Evolutionary conservation across 2,888 invertebrate species (phyloP), one percentile per base, ranked within the genome.

Genomic region (Rhagonycha fulva): DNA sequence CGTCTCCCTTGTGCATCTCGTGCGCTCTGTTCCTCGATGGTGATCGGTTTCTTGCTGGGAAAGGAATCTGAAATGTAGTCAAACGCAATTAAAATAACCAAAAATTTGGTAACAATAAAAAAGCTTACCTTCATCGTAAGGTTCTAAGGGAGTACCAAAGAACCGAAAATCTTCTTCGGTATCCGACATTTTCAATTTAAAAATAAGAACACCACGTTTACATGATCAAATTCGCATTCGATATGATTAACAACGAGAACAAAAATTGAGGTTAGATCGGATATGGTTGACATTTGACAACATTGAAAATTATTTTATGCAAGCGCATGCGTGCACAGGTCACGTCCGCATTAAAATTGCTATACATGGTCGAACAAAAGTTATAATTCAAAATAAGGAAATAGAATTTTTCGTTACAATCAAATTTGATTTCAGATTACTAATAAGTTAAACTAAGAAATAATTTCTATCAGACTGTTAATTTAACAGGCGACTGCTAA

Each of bases 1-100:
- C 97, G 91, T 75, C 95, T 90, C 0, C 98, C 99, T 85, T 96
- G 93, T 30, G 93, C 94, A 87, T 99, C 98, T 70, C 93, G 94
- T 0, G 96, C 98, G 82, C 94, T 93, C 88, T 98, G 97, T 83
- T 99, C 98, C 86, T 95, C 93, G 19, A 94, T 87, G 11, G 92
- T 90, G 63, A 94, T 91, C 28, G 96, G 95, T 82, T 94, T 94
- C 85, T 96, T 96, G 67, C 93, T 90, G 0, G 95, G 94, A 30
- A 95, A 88, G 81, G 93, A 93, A 88, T 96, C 96, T 96, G 82
- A 63, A 70, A 26, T 61, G 32, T 67, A 67, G 11, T 26, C 71
- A 77, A 14, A 24, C 4, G 14, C 4, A 24, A 12, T 67, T 4
- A 23, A 32, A 19, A 62, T 23, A 47, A 47, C 47, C 47, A n/a